A percentile compares a stretch with the other conserved stretches of the same genome.
Conservation (phyloP, 1,140 invertebrate species). For the Philopotamus ludificatus region DNA sequence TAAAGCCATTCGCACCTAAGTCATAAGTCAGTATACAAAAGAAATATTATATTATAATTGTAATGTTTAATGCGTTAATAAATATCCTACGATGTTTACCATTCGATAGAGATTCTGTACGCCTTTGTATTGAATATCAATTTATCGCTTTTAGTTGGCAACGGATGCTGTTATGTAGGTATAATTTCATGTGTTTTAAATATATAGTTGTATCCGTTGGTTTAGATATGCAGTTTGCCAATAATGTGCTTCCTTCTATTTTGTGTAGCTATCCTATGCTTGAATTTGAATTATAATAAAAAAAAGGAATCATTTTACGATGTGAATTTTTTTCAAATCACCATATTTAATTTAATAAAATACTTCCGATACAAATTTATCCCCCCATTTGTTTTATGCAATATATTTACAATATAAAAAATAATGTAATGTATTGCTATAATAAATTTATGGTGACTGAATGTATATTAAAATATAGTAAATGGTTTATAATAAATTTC, state of each 20-base stretch:
- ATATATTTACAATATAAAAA: background rate
- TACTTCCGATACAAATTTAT: background rate
- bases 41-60: constrained; percentile 39
- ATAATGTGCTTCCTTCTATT: constrained; percentile 42
- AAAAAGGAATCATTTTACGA: constrained; percentile 37
- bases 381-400: background rate
- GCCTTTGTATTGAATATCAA: constrained; percentile 39
- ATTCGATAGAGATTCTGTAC: constrained; percentile 41
- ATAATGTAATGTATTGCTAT: no score
- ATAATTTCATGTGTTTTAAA: constrained; percentile 36
- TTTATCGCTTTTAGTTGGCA: constrained; percentile 40
- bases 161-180: constrained; percentile 35
- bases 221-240: constrained; percentile 42
- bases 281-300: constrained; percentile 32
- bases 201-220: constrained; percentile 31
- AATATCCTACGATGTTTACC: constrained; percentile 38
- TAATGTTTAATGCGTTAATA: constrained; percentile 35
- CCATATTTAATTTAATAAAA: background rate
- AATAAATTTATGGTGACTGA: no score
- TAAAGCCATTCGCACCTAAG: constrained; percentile 41
- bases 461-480: no score
- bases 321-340: background rate
- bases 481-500: no score
- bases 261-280: constrained; percentile 41
- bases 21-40: constrained; percentile 43